phyloP scores from a whole-genome alignment of 2,113 vertebrate genomes.

The Helogale parvula region DNA sequence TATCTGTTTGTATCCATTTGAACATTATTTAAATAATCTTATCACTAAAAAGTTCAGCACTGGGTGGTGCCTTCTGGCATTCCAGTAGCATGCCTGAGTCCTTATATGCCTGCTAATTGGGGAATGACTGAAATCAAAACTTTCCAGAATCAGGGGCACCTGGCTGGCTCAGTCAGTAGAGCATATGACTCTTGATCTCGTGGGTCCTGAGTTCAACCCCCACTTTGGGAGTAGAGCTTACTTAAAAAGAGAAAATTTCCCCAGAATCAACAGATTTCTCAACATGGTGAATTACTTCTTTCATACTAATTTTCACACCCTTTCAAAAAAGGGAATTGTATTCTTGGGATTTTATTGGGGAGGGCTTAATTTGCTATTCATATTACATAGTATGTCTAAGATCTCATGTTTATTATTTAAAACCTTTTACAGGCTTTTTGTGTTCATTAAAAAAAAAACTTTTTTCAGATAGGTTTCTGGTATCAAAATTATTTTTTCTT shows the following conservation, averaged over 20 bases:
- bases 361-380: not conserved
- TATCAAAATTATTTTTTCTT: conserved; percentile 1
- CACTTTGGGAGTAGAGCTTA: not conserved
- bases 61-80: not conserved
- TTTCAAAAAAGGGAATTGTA: conserved; percentile 46
- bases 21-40: not conserved
- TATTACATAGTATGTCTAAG: not conserved
- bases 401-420: not conserved
- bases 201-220: not conserved
- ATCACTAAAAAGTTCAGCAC: conserved; percentile 8
- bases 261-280: not conserved
- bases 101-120: not conserved
- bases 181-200: not conserved
- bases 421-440: not conserved
- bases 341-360: conserved; percentile 3
- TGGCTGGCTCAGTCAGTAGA: not conserved
- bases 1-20: not conserved
- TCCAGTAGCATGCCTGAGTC: not conserved
- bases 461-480: not conserved
- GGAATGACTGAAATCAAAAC: not conserved
- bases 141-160: not conserved
- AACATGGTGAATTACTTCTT: not conserved
- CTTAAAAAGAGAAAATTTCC: not conserved
- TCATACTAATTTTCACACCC: not conserved
- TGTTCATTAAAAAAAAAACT: not conserved